A percentile compares a stretch with the other conserved stretches of the same genome.
Conservation (phyloP, 1,140 invertebrate species). For the Drosophila yakuba region DNA sequence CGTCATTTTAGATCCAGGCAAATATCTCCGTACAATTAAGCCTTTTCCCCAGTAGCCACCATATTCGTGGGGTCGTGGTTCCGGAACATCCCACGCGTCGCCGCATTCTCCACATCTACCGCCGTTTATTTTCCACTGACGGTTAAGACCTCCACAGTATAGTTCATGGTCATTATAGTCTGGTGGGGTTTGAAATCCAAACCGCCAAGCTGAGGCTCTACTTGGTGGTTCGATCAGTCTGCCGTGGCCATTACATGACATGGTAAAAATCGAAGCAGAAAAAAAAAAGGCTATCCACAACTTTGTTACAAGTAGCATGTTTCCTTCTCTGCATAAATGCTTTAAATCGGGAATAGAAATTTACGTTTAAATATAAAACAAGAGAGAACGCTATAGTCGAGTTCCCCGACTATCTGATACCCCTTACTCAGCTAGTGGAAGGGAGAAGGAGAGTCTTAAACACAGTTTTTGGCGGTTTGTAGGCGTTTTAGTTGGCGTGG, state of each 20-base stretch:
- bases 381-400: too few species aligned
- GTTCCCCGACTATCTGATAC: too few species aligned
- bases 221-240: constrained; percentile 94
- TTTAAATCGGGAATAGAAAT: too few species aligned
- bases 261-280: constrained; percentile 4
- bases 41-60: constrained; percentile 93
- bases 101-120: constrained; percentile 96
- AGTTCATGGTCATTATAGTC: constrained; percentile 96
- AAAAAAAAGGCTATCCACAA: not conserved
- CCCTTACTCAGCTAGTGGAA: too few species aligned
- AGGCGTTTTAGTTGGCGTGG: too few species aligned
- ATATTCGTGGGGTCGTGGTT: constrained; percentile 91
- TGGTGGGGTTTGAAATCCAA: constrained; percentile 89
- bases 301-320: not conserved
- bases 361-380: too few species aligned
- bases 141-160: constrained; percentile 94
- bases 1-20: constrained; percentile 88
- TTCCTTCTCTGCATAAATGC: too few species aligned
- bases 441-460: too few species aligned
- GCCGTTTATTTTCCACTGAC: constrained; percentile 89
- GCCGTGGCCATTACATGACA: constrained; percentile 87
- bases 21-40: constrained; percentile 91
- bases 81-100: constrained; percentile 91
- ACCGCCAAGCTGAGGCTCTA: constrained; percentile 90
- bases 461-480: too few species aligned